phyloP scores from a whole-genome alignment of 2,113 vertebrate species.

The Sylvietta virens region DNA sequence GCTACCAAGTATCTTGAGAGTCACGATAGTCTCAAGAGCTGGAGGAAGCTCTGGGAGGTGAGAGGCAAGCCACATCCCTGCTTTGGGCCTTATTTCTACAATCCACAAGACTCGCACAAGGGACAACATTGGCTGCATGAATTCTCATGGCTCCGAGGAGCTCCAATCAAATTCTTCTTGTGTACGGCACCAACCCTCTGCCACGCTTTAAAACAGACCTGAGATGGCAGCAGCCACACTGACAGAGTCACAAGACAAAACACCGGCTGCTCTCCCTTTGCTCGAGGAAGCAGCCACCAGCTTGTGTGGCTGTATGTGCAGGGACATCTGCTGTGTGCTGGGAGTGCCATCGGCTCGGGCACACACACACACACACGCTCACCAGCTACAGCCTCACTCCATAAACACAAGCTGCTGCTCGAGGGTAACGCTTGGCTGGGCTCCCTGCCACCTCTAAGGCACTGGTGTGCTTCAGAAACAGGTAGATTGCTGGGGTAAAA shows the following conservation, averaged over 20 bases:
- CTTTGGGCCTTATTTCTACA: background rate
- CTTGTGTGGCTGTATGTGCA: background rate
- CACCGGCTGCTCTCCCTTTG: conserved; percentile 15
- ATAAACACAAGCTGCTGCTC: conserved; percentile 54
- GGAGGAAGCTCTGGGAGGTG: background rate
- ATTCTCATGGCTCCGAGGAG: background rate
- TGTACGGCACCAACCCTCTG: background rate
- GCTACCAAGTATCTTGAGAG: background rate
- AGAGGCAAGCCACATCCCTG: background rate
- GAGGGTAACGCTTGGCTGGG: background rate
- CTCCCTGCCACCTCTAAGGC: background rate
- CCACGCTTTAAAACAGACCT: background rate
- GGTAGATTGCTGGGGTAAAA: background rate
- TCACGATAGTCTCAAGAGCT: background rate
- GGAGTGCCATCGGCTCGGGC: background rate
- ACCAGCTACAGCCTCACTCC: background rate
- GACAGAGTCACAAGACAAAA: background rate
- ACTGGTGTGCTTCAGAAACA: background rate
- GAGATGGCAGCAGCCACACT: background rate
- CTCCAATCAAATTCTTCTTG: background rate
- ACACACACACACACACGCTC: background rate
- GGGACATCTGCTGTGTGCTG: conserved; percentile 40
- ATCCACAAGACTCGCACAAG: background rate
- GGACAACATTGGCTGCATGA: background rate
- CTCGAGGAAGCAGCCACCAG: background rate